Evolutionary conservation across 2,113 vertebrate genomes (phyloP), one percentile per base, ranked within the genome.

Genomic region (Tretioscincus oriximinensis): DNA sequence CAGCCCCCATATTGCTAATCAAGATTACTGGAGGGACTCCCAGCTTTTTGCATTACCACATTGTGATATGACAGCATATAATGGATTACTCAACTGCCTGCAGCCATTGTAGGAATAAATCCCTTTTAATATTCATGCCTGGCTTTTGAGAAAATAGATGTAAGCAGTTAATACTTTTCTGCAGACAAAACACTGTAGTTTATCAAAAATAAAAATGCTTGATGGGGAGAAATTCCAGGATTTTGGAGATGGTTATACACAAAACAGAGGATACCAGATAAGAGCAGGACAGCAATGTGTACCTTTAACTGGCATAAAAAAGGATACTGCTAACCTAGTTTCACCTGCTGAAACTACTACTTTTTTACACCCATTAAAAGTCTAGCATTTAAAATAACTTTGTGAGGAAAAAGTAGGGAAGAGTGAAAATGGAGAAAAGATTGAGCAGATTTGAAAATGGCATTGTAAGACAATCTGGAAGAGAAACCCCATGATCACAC

Each of bases 131-230:
- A 94, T 94, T 93, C 92, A 93, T 93, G 92, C 91, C 85, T 67
- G 51, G 92, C 91, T 90, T 94, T 92, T 94, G 92, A 91, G 92
- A 90, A 93, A 93, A 94, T 94, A 93, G 91, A 94, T 93, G 93
- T 91, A 93, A 92, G 91, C 84, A 91, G 91, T 94, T 94, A 92
- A 92, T 92, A 93, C 90, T 92, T 92, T 94, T 87, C 91, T 88
- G 89, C 90, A 94, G 86, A 92, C 91, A 93, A 93, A 93, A 92
- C 90, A 93, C 83, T 81, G 85, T 82, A 88, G 89, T 94, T 93
- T 92, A 92, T 93, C 91, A 91, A 90, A 92, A 92, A 92, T 92
- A 94, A 92, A 88, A 91, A 89, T 92, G 88, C 83, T 91, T 85
- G 83, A 86, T 86, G 83, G 78, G 86, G 84, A 81, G 88, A 89